Percentiles rank a stretch among this genome's conserved stretches.
phyloP scores from a whole-genome alignment of 2,797 vertebrate genomes.

The Tauraco hartlaubi region DNA sequence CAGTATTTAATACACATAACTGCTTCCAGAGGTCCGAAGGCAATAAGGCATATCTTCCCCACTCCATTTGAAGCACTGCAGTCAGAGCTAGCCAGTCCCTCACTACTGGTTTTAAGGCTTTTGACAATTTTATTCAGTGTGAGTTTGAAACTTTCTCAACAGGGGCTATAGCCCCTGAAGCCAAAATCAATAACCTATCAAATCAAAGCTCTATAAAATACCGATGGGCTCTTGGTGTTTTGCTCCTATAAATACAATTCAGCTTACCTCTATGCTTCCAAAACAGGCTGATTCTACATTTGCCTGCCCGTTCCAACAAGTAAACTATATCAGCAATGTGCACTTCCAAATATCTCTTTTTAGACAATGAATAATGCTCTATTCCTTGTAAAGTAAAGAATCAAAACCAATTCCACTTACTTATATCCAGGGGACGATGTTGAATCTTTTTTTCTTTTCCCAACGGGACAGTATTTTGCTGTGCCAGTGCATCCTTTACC shows the following conservation, averaged over 20 bases:
- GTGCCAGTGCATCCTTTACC: background rate
- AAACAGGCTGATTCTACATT: slow-evolving; percentile 55
- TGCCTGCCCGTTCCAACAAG: slow-evolving; percentile 59
- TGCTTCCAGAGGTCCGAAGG: slow-evolving; percentile 80
- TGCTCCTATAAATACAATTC: slow-evolving; percentile 73
- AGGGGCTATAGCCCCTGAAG: slow-evolving; percentile 70
- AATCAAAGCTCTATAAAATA: slow-evolving; percentile 81
- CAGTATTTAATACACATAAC: slow-evolving; percentile 84
- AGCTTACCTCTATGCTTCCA: slow-evolving; percentile 67
- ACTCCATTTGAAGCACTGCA: slow-evolving; percentile 70
- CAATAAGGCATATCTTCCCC: slow-evolving; percentile 77
- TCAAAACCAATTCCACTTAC: background rate
- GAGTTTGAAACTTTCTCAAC: slow-evolving; percentile 78
- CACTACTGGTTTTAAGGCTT: slow-evolving; percentile 67
- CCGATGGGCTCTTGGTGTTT: slow-evolving; percentile 71
- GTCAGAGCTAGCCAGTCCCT: slow-evolving; percentile 59
- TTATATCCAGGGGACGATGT: background rate
- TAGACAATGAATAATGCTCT: slow-evolving; percentile 49
- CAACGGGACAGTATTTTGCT: background rate
- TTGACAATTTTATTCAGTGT: slow-evolving; percentile 80
- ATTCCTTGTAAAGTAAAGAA: background rate
- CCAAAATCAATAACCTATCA: slow-evolving; percentile 85
- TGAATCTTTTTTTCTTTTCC: background rate
- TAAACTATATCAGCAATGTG: slow-evolving; percentile 34
- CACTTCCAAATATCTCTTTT: slow-evolving; percentile 48